Base-by-base conservation (phyloP, 1,140 invertebrate species). In the Megathymus violae region DNA sequence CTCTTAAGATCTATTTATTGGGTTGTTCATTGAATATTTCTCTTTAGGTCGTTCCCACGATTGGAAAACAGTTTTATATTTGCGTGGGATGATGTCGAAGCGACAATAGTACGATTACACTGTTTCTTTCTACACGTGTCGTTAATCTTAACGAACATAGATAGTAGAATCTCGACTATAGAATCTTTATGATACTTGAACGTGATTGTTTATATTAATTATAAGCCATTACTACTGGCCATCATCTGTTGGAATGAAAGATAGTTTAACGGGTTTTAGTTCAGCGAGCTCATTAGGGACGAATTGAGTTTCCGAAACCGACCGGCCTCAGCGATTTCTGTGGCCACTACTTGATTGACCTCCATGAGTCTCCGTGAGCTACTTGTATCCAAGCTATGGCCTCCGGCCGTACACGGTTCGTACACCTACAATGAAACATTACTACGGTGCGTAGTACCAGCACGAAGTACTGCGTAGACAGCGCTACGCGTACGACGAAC, bases 1-100 rank as follows among this genome's bases (percentile, higher is more conserved):
- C 67, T 72, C 66, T 64, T 69, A 67, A 74, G 74, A 74, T 71
- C 75, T 77, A 77, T 77, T 67, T 71, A 69, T 71, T 69, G 41
- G 27, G 11, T 25, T 50, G 46, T 64, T 64, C 62, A 56, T 64
- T 58, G 46, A 48, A 64, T 64, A 64, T 64, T 64, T 64, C 34
- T 34, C 41, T 36, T 56, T 64, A 58, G 43, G 22, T 27, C 36
- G 36, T 66, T 66, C 64, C 47, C 64, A 66, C 64, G 64, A 66
- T 25, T 34, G 56, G 36, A 60, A 66, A 66, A 66, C 47, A 60
- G 41, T 61, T 61, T 60, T 58, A 65, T 65, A 65, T 60, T 66
- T 11, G 56, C 58, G 64, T 66, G 58, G 64, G 64, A 43, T 22
- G 64, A 40, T 51, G 36, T 61, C 51, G 58, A 66, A 51, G 64